A percentile compares a stretch with the other conserved stretches of the same genome.
These are phyloP conservation scores for Lagenorhynchus albirostris DNA, from an alignment of 2,113 vertebrate genomes.

Conservation along the genomic window DNA sequence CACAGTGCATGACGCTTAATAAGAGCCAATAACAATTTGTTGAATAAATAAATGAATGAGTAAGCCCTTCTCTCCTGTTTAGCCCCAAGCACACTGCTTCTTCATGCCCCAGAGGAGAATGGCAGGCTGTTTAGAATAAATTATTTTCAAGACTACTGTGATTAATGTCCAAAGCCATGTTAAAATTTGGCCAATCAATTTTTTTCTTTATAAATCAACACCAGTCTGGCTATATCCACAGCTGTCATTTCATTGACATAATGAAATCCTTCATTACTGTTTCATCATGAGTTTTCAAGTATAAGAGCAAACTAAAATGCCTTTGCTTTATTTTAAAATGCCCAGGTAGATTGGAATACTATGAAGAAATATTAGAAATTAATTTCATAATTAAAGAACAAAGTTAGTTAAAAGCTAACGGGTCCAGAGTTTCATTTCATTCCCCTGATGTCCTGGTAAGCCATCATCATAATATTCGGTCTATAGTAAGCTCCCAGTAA, in stretches of 20 bases:
- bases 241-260: neutral
- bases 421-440: neutral
- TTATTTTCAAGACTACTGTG: neutral
- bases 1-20: neutral
- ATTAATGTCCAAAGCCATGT: neutral
- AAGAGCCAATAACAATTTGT: neutral
- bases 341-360: neutral
- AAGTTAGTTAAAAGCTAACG: neutral
- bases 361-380: constrained; percentile 41
- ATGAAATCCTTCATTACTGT: neutral
- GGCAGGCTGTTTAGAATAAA: neutral
- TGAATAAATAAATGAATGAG: neutral
- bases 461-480: neutral
- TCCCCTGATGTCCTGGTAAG: neutral
- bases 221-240: neutral
- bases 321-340: constrained; percentile 34
- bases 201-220: neutral
- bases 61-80: neutral
- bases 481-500: neutral
- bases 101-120: neutral
- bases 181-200: neutral
- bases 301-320: constrained; percentile 6
- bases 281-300: neutral
- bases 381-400: constrained; percentile 46
- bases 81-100: neutral